Base-by-base conservation (phyloP, 2,888 invertebrate genomes). In the Ochropleura leucogaster region DNA sequence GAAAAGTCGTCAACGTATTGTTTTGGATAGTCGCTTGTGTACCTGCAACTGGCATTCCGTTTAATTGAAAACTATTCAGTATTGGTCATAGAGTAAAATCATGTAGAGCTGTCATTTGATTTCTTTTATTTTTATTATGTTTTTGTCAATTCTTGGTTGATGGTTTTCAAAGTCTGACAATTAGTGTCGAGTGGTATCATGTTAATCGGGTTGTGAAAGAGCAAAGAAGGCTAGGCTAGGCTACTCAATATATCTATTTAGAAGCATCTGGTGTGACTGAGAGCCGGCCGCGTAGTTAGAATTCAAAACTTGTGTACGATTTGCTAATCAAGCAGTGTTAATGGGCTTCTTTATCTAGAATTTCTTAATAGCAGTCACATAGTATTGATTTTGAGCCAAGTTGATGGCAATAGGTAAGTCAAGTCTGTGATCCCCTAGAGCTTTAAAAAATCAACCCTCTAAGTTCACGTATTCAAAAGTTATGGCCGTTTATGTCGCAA, bases 31-130 rank as follows among this genome's bases (percentile, higher is more conserved):
- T 18, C 42, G 20, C 20, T 62, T 57, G 64, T 64, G 62, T 18
- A 44, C 65, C 89, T 88, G 88, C 68, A 47, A 44, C 16, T n/a
- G 89, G 74, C 88, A 87, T 57, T 74, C 55, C 44, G 30, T 79
- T 74, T 88, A 88, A 86, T 89, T 84, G 86, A 77, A 87, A 89
- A 82, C 86, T 79, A 82, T 89, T 85, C 81, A 79, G 51, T 53
- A 60, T 30, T 53, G 12, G 12, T 14, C 77, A 85, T 40, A 87
- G 87, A 87, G 12, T 82, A 84, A 74, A 30, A 5, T 60, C 51
- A 30, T 55, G 10, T 51, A 77, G 72, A 76, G 30, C 14, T 30
- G 64, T 46, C 53, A 55, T 70, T 62, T 40, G 5, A 1, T 16
- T 46, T 49, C 16, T 12, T 0, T n/a, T n/a, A n/a, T n/a, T 30